Evolutionary conservation across 2,797 vertebrate species (phyloP), one percentile per base, ranked within the genome.

Genomic region (Amblyraja radiata): DNA sequence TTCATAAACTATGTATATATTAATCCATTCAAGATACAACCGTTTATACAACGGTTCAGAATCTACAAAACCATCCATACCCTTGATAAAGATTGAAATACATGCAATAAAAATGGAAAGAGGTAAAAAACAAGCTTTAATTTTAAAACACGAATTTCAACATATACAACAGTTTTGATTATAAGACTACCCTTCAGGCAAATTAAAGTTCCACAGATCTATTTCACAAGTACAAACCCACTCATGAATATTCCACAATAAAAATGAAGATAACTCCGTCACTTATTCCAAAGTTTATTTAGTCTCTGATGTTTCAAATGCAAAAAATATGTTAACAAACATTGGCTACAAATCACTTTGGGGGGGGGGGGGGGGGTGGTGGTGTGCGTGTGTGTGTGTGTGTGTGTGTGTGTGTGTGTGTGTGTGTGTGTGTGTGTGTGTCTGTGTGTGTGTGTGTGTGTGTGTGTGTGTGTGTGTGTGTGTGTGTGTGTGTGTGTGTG

Each of bases 251-350:
- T 86, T 84, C 58, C 58, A 86, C 58, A 86, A 6, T n/a, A 63
- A 4, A 14, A 63, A 86, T 86, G 6, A 58, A 9, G 28, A 9
- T 61, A 86, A 5, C 28, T n/a, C 25, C 28, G 28, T 14, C 25
- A 61, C 25, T 84, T 28, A 84, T 63, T n/a, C 13, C 11, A 63
- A 63, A 86, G 83, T 28, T 63, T n/a, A 32, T 58, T 95, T 95
- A 94, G 94, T 94, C 96, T 95, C 95, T 95, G 96, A 96, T 96
- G 95, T 96, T 95, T 96, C 94, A 95, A 94, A 96, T 96, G 97
- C 96, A 93, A 91, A 96, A 96, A 96, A 96, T 96, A 32, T 63
- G 14, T 25, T 63, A n/a, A 28, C 58, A 86, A 86, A 61, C 83
- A 28, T 36, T 65, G 63, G 58, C 13, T 7, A 88, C 16, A 65